Evolutionary conservation across 2,797 vertebrate genomes (phyloP).

Genomic region (Periophthalmus magnuspinnatus): DNA sequence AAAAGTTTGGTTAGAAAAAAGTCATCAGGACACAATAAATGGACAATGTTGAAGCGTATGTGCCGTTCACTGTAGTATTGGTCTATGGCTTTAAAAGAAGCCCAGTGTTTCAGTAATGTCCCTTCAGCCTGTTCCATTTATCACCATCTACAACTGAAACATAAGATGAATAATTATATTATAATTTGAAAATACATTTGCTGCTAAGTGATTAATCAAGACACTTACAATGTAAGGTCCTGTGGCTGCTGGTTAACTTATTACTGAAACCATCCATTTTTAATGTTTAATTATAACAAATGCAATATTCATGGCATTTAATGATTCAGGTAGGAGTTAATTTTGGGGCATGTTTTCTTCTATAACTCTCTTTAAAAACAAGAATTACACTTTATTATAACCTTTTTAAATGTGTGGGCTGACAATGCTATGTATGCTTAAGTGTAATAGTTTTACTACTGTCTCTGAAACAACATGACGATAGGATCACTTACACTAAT

Average conservation of each 20-base stretch:
- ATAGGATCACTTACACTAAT: not conserved
- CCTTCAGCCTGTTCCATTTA: conserved; percentile 27
- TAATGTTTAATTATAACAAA: conserved; percentile 79
- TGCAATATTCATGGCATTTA: conserved; percentile 71
- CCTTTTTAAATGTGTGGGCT: not conserved
- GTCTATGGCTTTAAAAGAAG: conserved; percentile 42
- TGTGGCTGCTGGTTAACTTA: conserved; percentile 69
- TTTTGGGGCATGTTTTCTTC: conserved; percentile 39
- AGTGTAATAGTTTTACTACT: not conserved
- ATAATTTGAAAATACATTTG: conserved; percentile 66
- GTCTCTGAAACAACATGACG: not conserved
- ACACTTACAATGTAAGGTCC: conserved; percentile 60
- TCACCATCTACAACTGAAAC: conserved; percentile 40
- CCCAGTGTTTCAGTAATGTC: conserved; percentile 25
- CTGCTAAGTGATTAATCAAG: conserved; percentile 70
- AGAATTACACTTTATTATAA: conserved; percentile 8
- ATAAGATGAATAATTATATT: conserved; percentile 63
- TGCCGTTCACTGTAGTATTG: conserved; percentile 16
- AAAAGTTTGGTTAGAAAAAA: not conserved
- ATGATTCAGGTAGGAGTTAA: conserved; percentile 61
- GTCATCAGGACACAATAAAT: not conserved
- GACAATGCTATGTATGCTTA: not conserved
- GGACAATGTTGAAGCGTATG: not conserved
- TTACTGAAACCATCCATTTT: conserved; percentile 73
- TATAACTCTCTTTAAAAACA: conserved; percentile 38